Base-by-base conservation (phyloP, 2,888 invertebrate species). In the Hydriomena furcata region DNA sequence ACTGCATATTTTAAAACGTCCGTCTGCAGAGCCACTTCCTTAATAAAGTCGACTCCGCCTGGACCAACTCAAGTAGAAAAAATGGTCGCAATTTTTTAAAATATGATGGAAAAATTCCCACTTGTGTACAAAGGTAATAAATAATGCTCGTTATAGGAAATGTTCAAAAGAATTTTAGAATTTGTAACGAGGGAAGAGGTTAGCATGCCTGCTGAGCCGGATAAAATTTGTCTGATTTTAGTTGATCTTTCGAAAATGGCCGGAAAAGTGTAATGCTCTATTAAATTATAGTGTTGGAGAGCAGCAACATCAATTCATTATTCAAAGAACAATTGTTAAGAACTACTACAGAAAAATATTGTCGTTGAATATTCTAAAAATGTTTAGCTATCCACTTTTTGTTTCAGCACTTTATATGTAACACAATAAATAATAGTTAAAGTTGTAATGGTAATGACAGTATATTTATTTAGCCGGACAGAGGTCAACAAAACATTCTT, bases 101-200 rank as follows among this genome's bases (percentile, higher is more conserved):
- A 40, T 44, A 30, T 35, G 24, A 28, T 30, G 11, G 25, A 47
- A 27, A 40, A 43, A n/a, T 7, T 37, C 21, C 24, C 24, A 37
- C 31, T 32, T 37, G 13, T 32, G 31, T 30, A 17, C 25, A 42
- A 42, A 25, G 42, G 44, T 43, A 28, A 58, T 53, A 56, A 54
- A 54, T 59, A 45, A 45, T 25, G 28, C 30, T 52, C 50, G 50
- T 54, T 54, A 44, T 32, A 54, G 37, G 44, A 53, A 53, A 56
- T 56, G 43, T 47, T 40, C 31, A 13, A 25, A 47, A 43, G 37
- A 38, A 47, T 58, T 41, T 47, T 44, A 28, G 37, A 49, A 49
- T 58, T 49, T 52, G 44, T 41, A 12, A 32, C 44, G 31, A 30
- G 13, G 27, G n/a, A n/a, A n/a, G 5, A 24, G 32, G 28, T 32